Percentiles rank a stretch among this genome's conserved stretches.
phyloP scores from a whole-genome alignment of 1,140 invertebrate genomes.

The Subanguina moxae region DNA sequence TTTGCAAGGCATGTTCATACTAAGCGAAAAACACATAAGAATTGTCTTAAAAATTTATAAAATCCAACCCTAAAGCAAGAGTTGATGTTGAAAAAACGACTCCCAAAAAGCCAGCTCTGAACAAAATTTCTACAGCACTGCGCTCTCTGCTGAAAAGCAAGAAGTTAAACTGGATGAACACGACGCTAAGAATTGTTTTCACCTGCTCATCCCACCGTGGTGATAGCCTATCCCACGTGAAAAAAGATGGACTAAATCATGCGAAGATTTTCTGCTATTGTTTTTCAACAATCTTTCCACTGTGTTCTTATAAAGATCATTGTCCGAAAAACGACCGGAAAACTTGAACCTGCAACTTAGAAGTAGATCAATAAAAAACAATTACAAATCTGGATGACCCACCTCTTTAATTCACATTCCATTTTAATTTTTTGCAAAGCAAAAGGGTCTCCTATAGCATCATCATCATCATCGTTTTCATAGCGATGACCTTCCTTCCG shows the following conservation, averaged over 20 bases:
- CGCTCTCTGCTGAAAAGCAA: too few species aligned
- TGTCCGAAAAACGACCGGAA: constrained; percentile 41
- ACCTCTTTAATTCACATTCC: constrained; percentile 48
- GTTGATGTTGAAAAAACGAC: constrained; percentile 57
- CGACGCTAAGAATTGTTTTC: too few species aligned
- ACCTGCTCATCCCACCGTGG: constrained; percentile 50
- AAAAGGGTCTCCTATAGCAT: constrained; percentile 41
- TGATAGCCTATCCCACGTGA: constrained; percentile 58
- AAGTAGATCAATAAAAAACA: too few species aligned
- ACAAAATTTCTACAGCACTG: constrained; percentile 55
- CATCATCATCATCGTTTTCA: constrained; percentile 24
- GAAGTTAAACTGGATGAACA: too few species aligned
- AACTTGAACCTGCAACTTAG: constrained; percentile 55
- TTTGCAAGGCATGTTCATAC: constrained; percentile 60
- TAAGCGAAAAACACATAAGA: constrained; percentile 13
- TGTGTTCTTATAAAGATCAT: constrained; percentile 44
- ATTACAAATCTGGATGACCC: background rate
- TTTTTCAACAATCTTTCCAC: constrained; percentile 31
- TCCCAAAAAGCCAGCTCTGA: constrained; percentile 53
- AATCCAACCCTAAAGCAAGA: constrained; percentile 51
- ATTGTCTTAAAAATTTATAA: too few species aligned
- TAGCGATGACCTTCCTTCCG: constrained; percentile 28
- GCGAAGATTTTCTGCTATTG: constrained; percentile 19
- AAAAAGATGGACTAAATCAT: constrained; percentile 48
- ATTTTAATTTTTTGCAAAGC: constrained; percentile 45